phyloP scores from a whole-genome alignment of 2,113 vertebrate genomes.

The Microcebus lehilahytsara region DNA sequence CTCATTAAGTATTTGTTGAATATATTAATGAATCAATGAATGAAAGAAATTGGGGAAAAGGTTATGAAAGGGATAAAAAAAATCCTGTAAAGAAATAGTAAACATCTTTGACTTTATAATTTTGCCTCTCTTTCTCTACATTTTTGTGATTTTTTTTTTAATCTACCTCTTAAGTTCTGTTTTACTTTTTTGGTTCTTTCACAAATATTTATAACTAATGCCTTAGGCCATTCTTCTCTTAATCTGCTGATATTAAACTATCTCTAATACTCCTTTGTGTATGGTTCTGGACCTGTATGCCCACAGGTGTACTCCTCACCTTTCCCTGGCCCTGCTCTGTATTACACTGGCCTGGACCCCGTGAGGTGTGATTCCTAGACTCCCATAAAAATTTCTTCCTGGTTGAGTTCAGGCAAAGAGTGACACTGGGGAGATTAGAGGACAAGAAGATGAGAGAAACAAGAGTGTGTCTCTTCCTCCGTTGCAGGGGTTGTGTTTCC shows the following conservation, averaged over 20 bases:
- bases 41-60: neutral
- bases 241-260: neutral
- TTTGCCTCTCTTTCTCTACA: neutral
- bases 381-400: neutral
- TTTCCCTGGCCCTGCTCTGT: neutral
- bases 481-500: neutral
- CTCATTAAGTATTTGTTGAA: neutral
- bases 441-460: neutral
- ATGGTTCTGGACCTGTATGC: neutral
- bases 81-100: neutral
- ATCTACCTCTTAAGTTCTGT: neutral
- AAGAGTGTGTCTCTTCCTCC: no score
- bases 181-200: neutral
- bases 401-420: neutral
- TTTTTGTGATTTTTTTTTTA: neutral
- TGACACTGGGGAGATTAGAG: neutral
- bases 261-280: neutral
- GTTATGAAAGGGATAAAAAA: neutral
- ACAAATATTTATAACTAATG: neutral
- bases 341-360: neutral
- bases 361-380: neutral
- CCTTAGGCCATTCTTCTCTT: neutral
- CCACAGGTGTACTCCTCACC: rapidly evolving
- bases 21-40: neutral
- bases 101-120: neutral